These are phyloP conservation scores for Podilymbus podiceps DNA, from an alignment of 2,113 vertebrate species.

Conservation along the genomic window DNA sequence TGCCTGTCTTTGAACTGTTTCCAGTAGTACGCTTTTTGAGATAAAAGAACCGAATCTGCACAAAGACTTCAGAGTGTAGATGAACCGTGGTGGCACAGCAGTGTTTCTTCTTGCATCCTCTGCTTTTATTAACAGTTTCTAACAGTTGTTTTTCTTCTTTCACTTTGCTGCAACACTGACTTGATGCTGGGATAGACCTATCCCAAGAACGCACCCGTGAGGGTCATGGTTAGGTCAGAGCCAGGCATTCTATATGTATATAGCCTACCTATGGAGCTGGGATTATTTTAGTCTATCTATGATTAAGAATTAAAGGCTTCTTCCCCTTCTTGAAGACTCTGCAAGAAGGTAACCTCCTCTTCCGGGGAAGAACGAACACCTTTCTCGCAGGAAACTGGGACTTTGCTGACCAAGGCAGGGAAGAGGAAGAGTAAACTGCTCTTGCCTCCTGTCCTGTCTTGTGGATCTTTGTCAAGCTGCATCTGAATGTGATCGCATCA, in stretches of 20 bases:
- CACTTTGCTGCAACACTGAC: neutral
- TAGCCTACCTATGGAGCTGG: neutral
- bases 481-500: neutral
- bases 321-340: neutral
- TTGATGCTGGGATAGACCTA: neutral
- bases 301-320: neutral
- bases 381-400: neutral
- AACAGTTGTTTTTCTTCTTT: neutral
- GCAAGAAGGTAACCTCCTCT: neutral
- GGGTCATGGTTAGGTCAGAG: neutral
- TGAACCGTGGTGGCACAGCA: neutral
- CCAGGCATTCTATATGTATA: accelerated
- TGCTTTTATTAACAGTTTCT: neutral
- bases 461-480: neutral
- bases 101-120: neutral
- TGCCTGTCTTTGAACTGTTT: neutral
- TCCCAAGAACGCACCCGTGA: neutral
- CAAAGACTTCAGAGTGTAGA: neutral
- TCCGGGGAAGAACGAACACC: neutral
- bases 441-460: neutral
- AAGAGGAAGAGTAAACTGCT: neutral
- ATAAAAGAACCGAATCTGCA: neutral
- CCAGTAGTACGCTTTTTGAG: neutral
- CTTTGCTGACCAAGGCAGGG: neutral
- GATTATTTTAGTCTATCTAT: neutral